phyloP scores from a whole-genome alignment of 2,888 invertebrate genomes.

The Euspilapteryx auroguttella region DNA sequence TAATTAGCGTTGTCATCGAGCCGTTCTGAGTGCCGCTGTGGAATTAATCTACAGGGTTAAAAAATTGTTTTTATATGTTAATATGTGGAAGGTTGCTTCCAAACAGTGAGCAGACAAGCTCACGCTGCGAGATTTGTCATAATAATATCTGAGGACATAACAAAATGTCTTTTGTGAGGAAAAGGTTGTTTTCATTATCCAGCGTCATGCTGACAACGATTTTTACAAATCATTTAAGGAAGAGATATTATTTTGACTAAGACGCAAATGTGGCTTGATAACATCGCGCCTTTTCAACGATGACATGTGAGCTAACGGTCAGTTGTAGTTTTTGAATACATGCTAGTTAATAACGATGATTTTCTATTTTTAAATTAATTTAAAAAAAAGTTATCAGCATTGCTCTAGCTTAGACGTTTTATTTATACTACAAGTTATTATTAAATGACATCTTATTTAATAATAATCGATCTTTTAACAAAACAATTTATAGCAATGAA shows the following conservation, averaged over 20 bases:
- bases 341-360: too few relatives aligned
- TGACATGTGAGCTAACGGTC: constrained; percentile 28
- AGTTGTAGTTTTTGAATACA: too few relatives aligned
- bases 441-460: too few relatives aligned
- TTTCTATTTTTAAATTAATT: too few relatives aligned
- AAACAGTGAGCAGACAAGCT: constrained; percentile 33
- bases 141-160: constrained; percentile 39
- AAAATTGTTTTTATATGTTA: constrained; percentile 42
- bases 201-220: constrained; percentile 54
- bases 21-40: constrained; percentile 13
- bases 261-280: constrained; percentile 30
- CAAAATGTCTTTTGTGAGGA: constrained; percentile 28
- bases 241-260: constrained; percentile 35
- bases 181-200: constrained; percentile 26
- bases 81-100: constrained; percentile 42
- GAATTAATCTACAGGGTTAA: constrained; percentile 27
- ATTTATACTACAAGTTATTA: too few relatives aligned
- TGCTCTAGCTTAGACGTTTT: too few relatives aligned
- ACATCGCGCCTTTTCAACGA: constrained; percentile 39
- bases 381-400: too few relatives aligned
- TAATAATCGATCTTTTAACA: too few relatives aligned
- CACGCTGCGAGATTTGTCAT: constrained; percentile 47
- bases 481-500: too few relatives aligned
- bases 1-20: constrained; percentile 14
- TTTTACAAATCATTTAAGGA: constrained; percentile 51